phyloP scores from a whole-genome alignment of 2,797 vertebrate genomes.

The Bradypus variegatus region DNA sequence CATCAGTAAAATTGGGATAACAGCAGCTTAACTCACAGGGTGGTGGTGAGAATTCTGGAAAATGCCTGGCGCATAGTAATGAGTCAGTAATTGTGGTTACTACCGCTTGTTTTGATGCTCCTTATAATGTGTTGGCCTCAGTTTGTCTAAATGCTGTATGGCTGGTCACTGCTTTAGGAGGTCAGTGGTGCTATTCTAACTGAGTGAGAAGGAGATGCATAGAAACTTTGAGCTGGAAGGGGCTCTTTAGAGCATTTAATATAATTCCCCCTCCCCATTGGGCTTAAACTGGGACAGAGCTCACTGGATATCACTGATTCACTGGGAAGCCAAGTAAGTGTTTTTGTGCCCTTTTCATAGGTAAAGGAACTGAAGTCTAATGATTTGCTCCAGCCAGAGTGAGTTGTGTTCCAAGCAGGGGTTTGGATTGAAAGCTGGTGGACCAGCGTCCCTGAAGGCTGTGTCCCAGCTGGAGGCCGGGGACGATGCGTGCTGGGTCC shows the following conservation, averaged over 20 bases:
- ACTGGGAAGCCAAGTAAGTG: neutral
- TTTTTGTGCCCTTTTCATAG: neutral
- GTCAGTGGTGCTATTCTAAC: neutral
- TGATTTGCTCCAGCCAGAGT: neutral
- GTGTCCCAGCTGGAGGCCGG: neutral
- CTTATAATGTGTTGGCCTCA: neutral
- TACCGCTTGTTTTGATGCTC: neutral
- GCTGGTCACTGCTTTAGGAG: neutral
- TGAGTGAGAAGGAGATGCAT: neutral
- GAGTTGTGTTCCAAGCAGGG: neutral
- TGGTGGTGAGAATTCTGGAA: neutral
- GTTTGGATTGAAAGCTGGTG: too few relatives aligned
- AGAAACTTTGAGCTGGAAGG: neutral
- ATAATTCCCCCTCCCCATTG: neutral
- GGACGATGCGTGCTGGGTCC: rapidly evolving
- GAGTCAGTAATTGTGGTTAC: neutral
- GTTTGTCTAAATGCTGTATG: neutral
- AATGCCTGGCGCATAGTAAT: neutral
- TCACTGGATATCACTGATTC: neutral
- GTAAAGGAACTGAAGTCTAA: neutral
- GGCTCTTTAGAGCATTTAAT: neutral
- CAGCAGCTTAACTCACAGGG: too few relatives aligned
- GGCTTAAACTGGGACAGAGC: neutral
- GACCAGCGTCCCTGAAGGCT: neutral
- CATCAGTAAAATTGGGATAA: neutral